Evolutionary conservation across 2,113 vertebrate species (phyloP).

Genomic region (Gambusia holbrooki): DNA sequence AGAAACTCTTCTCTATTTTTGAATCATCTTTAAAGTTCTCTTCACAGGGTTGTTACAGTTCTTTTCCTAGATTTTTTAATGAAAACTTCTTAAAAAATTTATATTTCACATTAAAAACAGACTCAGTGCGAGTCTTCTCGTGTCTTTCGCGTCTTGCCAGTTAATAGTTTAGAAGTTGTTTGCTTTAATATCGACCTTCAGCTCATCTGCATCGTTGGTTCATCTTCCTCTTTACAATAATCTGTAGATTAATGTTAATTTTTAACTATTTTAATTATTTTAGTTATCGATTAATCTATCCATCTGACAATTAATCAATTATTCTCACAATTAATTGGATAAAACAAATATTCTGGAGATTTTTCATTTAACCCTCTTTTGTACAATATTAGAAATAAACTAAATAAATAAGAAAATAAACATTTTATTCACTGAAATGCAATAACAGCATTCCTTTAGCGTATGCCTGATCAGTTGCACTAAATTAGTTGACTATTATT

Average conservation of each 20-base stretch:
- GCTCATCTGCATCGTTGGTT: neutral
- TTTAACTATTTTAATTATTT: too few species aligned
- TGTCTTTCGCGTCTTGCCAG: neutral
- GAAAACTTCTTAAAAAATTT: neutral
- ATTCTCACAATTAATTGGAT: too few species aligned
- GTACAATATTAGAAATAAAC: too few species aligned
- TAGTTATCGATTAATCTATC: too few species aligned
- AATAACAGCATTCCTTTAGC: too few species aligned
- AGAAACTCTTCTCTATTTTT: neutral
- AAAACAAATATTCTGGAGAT: too few species aligned
- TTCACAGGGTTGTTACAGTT: neutral
- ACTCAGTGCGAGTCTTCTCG: neutral
- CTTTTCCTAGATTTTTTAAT: neutral
- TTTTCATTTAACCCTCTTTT: too few species aligned
- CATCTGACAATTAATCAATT: too few species aligned
- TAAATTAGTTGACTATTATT: too few species aligned
- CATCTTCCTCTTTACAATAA: neutral
- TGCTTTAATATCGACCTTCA: neutral
- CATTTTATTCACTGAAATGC: too few species aligned
- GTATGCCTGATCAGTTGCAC: too few species aligned
- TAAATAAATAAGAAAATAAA: too few species aligned
- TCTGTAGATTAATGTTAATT: neutral
- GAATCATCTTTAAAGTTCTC: neutral
- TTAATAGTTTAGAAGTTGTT: neutral
- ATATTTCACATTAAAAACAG: neutral